Evolutionary conservation across 2,797 vertebrate genomes (phyloP), one percentile per base, ranked within the genome.

Genomic region (Liasis olivaceus): DNA sequence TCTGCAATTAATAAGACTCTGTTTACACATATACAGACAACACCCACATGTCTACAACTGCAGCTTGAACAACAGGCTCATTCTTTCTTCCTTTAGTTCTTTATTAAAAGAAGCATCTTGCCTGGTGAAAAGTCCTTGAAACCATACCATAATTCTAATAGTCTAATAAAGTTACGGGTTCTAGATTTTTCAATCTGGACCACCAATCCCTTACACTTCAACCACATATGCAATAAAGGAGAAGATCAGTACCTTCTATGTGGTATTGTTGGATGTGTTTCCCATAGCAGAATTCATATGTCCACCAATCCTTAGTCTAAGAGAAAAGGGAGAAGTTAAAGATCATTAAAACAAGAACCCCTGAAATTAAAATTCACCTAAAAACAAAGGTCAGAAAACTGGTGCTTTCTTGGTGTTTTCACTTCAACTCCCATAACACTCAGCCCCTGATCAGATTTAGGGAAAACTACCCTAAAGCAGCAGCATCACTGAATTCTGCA

Each of bases 221-320:
- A 87, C 58, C 15, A 84, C 12, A 11, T 17, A 42, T 69, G 31
- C 24, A 13, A n/a, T 51, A 51, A 31, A 87, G 31, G 58, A 56
- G 24, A 11, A 84, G 64, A 31, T 81, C 11, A 85, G 77, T 95
- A 99, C 99, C 99, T 98, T 99, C 99, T 89, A 99, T 97, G 91
- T 99, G 99, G 96, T 99, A 99, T 94, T 99, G 99, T 96, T 98
- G 98, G 95, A 99, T 98, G 94, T 99, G 98, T 88, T 98, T 98
- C 94, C 98, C 98, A 1, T 99, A 98, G 96, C 99, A 99, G 96
- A 99, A 99, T 96, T 99, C 99, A 0, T 99, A 99, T 0, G 99
- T 99, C 99, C 99, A 99, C 99, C 99, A 99, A 96, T 99, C 99
- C 97, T 99, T 99, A 12, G 98, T 99, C 99, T 99, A 97, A 62